Conservation (phyloP, 2,888 invertebrate species). For the Euphydryas editha region DNA sequence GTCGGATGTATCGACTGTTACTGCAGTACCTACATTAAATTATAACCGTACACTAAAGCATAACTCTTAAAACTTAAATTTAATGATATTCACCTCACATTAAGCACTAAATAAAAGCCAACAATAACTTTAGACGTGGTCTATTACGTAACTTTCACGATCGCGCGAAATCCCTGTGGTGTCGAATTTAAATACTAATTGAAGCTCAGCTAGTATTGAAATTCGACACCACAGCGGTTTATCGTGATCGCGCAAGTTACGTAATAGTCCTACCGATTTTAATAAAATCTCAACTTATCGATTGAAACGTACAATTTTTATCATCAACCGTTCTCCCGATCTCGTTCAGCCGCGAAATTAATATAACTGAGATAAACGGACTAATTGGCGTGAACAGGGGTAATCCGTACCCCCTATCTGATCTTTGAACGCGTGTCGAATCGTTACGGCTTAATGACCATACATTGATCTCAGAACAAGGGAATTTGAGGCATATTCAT, state of each 20-base stretch:
- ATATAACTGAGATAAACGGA: slow-evolving; percentile 26
- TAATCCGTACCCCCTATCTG: slow-evolving; percentile 31
- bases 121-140: no score
- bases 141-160: no score
- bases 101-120: neutral
- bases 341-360: slow-evolving; percentile 24
- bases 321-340: slow-evolving; percentile 14
- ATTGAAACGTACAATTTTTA: slow-evolving; percentile 7
- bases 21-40: no score
- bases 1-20: no score
- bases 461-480: neutral
- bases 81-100: neutral
- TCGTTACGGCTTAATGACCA: slow-evolving; percentile 14
- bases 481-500: neutral
- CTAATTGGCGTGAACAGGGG: slow-evolving; percentile 39
- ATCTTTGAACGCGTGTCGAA: slow-evolving; percentile 24
- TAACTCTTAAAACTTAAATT: neutral
- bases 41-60: no score
- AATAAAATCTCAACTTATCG: neutral
- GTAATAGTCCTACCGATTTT: neutral
- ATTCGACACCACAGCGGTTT: no score
- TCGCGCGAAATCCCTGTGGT: no score
- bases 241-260: neutral
- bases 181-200: no score
- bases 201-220: no score